Conservation (phyloP, 2,113 vertebrate species). For the Hippocampus zosterae region DNA sequence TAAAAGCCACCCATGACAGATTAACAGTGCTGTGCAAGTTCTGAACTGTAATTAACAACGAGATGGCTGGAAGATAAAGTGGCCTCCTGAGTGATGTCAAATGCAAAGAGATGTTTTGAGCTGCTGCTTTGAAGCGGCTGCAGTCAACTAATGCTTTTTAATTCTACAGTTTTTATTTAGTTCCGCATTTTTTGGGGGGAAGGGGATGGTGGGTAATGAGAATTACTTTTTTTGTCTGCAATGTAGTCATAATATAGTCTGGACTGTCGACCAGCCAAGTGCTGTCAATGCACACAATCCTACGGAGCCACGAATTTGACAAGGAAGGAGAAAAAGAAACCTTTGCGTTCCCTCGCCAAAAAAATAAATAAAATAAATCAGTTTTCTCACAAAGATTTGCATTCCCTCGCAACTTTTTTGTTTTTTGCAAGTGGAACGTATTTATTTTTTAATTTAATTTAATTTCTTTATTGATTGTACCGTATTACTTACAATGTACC, state of each 20-base stretch:
- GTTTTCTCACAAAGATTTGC: no score
- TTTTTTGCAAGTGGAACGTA: no score
- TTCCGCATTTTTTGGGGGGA: neutral
- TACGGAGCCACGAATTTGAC: neutral
- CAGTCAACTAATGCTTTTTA: neutral
- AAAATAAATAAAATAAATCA: no score
- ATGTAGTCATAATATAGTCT: neutral
- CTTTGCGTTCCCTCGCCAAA: no score
- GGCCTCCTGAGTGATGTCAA: neutral
- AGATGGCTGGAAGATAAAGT: conserved; percentile 43
- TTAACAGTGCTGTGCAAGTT: conserved; percentile 69
- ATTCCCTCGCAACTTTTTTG: no score
- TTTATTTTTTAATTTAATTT: no score
- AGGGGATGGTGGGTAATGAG: neutral
- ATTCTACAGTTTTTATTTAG: neutral
- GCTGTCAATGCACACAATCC: neutral
- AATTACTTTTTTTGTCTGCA: neutral
- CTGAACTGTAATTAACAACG: conserved; percentile 76
- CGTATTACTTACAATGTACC: no score
- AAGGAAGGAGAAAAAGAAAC: no score
- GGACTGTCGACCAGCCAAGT: neutral
- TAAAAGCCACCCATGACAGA: conserved; percentile 76
- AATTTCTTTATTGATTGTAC: no score
- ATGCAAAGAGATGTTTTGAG: neutral
- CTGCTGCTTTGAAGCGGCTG: neutral